These are phyloP conservation scores for Kryphioiulus occultus DNA, from an alignment of 2,888 invertebrate genomes.

Conservation along the genomic window DNA sequence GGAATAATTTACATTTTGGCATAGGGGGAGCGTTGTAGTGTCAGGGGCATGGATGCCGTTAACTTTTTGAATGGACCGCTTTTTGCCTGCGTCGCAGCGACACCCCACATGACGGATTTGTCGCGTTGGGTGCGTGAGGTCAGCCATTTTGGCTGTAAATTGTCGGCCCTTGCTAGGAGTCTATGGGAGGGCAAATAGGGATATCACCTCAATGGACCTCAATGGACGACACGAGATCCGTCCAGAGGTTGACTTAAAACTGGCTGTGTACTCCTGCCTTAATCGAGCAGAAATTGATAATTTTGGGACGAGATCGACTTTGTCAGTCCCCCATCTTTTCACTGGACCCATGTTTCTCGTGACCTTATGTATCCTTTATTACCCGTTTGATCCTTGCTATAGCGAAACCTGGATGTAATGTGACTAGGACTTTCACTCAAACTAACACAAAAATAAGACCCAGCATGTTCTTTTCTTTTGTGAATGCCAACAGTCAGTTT, in stretches of 20 bases:
- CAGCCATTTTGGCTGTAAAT: constrained; percentile 25
- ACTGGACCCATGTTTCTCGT: neutral
- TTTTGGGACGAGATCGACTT: neutral
- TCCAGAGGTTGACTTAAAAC: neutral
- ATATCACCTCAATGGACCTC: neutral
- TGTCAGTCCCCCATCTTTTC: constrained; percentile 25
- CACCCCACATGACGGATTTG: constrained; percentile 12
- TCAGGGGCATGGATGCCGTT: neutral
- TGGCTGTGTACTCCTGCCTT: neutral
- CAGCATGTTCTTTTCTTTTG: neutral
- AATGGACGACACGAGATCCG: neutral
- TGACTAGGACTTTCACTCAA: neutral
- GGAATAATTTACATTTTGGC: constrained; percentile 29
- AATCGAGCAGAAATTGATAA: neutral
- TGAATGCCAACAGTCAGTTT: neutral
- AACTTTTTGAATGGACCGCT: neutral
- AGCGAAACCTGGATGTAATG: neutral
- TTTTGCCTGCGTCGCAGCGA: neutral
- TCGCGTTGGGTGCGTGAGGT: neutral
- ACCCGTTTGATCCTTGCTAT: too few relatives aligned
- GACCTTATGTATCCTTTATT: neutral
- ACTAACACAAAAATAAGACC: neutral
- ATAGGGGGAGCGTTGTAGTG: constrained; percentile 16
- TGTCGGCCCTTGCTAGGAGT: neutral
- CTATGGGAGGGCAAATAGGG: neutral